Evolutionary conservation across 2,888 invertebrate genomes (phyloP), one percentile per base, ranked within the genome.

Genomic region (Atrina japonica): DNA sequence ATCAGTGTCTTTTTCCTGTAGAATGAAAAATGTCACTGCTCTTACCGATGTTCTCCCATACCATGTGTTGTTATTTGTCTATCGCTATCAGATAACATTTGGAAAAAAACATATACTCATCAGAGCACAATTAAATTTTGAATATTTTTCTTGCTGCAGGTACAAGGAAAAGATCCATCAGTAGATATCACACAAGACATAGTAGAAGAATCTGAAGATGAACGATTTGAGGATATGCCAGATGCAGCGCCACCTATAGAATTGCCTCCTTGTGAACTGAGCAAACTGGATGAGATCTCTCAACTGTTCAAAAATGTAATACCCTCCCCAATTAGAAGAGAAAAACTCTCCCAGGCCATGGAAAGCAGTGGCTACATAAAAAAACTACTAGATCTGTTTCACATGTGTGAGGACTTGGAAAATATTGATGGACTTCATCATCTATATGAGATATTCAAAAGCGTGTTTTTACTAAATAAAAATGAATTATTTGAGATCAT

Each of bases 121-220:
- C n/a, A n/a, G n/a, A n/a, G n/a, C n/a, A n/a, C n/a, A n/a, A n/a
- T n/a, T n/a, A n/a, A n/a, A n/a, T n/a, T n/a, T n/a, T n/a, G n/a
- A n/a, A n/a, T n/a, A n/a, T n/a, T n/a, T n/a, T n/a, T n/a, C n/a
- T n/a, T n/a, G n/a, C n/a, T 91, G 45, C 90, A 96, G 95, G 97
- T 99, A 45, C 99, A 99, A 93, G 99, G 99, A 43, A 98, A 98
- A 91, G 99, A 99, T 92, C 99, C 99, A 1, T 97, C 97, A 29
- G 97, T 98, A 73, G 97, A 98, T 91, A 97, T 98, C 76, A 98
- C 98, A 59, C 98, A 98, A 91, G 88, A 90, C 68, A 85, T 84
- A 43, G 85, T 86, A 40, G 88, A 88, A 70, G 90, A 90, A 67
- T 88, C 88, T 7, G 90, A 90, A 93, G 98, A 98, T 93, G 98